Percentiles rank a stretch among this genome's conserved stretches.
phyloP scores from a whole-genome alignment of 1,140 invertebrate genomes.

The Nylanderia fulva region DNA sequence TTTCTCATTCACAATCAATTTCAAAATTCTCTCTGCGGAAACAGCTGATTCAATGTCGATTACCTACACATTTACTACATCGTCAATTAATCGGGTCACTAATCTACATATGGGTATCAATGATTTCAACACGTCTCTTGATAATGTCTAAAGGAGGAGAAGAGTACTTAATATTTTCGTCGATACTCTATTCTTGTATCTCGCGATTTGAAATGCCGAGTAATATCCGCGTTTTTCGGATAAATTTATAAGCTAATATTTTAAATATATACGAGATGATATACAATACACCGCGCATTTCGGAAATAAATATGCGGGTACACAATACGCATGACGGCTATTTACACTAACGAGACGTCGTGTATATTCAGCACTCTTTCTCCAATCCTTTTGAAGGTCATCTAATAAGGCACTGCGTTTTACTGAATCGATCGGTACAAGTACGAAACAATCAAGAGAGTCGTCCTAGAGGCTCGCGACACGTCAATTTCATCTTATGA shows the following conservation, averaged over 20 bases:
- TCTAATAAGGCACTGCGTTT: constrained; percentile 80
- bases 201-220: constrained; percentile 7
- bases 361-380: constrained; percentile 73
- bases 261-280: neutral
- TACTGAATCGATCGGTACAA: constrained; percentile 69
- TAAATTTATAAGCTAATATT: constrained; percentile 17
- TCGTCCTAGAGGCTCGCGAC: constrained; percentile 62
- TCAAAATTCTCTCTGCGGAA: neutral
- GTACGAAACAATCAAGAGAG: constrained; percentile 53
- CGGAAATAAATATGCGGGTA: neutral
- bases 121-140: constrained; percentile 55
- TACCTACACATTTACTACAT: constrained; percentile 65
- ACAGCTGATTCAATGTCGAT: constrained; percentile 39
- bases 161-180: constrained; percentile 68
- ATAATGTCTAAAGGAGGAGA: constrained; percentile 67
- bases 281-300: neutral
- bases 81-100: constrained; percentile 45
- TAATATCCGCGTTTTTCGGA: neutral
- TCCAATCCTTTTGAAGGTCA: constrained; percentile 66
- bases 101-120: constrained; percentile 27
- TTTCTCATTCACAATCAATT: neutral
- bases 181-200: neutral
- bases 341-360: constrained; percentile 65
- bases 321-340: constrained; percentile 14
- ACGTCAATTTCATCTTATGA: constrained; percentile 56